phyloP scores from a whole-genome alignment of 2,797 vertebrate genomes.

The Linurgus olivaceus region DNA sequence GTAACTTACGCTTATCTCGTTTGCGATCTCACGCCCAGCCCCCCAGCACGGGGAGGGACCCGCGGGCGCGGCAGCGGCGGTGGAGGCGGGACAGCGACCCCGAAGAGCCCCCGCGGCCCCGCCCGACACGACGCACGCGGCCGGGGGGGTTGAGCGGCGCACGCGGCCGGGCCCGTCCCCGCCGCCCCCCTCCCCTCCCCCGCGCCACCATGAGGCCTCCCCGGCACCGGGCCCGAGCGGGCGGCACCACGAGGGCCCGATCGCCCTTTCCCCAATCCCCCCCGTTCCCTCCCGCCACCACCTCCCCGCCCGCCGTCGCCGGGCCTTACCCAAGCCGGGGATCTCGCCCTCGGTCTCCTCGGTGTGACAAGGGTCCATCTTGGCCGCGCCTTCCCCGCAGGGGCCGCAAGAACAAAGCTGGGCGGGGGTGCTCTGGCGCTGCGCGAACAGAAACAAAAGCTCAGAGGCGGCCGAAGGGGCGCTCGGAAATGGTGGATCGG shows the following conservation, averaged over 20 bases:
- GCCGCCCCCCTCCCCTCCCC: no score
- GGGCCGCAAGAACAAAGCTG: neutral
- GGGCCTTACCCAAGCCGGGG: constrained; percentile 5
- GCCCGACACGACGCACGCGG: neutral
- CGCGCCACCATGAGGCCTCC: neutral
- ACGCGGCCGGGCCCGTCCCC: neutral
- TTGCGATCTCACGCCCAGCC: neutral
- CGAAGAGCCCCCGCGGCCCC: neutral
- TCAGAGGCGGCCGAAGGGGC: neutral
- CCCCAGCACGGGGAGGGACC: neutral
- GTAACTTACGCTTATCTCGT: neutral
- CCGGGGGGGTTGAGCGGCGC: neutral
- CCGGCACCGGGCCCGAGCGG: neutral
- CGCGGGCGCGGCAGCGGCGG: neutral
- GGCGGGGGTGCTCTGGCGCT: neutral
- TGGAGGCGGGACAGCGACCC: neutral
- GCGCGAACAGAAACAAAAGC: neutral
- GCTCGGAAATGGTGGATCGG: neutral
- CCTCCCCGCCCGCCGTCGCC: neutral
- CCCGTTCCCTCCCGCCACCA: no score
- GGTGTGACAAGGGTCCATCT: constrained; percentile 58
- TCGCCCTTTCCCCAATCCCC: neutral
- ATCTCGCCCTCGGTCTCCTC: constrained; percentile 43
- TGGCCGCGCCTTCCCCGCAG: neutral
- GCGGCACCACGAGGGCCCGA: neutral